Evolutionary conservation across 2,113 vertebrate species (phyloP), one percentile per base, ranked within the genome.

Genomic region (Antennarius striatus): DNA sequence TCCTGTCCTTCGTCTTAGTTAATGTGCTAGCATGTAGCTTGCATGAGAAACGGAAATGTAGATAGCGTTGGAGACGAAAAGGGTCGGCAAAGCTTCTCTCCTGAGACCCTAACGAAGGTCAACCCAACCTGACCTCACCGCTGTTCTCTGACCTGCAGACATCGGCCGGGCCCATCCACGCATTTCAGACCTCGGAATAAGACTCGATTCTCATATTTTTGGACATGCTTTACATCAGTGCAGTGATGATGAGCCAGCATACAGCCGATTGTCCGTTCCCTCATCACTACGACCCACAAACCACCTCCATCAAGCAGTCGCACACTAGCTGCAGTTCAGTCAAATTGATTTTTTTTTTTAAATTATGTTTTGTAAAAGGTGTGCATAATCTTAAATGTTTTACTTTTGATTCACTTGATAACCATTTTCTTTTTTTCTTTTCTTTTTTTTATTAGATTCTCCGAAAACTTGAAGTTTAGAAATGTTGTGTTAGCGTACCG

Each of bases 1-100:
- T 90, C 85, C 84, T 83, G 86, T 91, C 77, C 63, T 82, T 86
- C 57, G 84, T 90, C 82, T 77, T 89, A 83, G 81, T 85, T 84
- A 73, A 75, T 88, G 86, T 87, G 86, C 86, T 86, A 88, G 90
- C 90, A 91, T 91, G 90, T 88, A 86, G 87, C 80, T 88, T 91
- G 90, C 90, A 90, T 91, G 90, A 89, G 81, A 77, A 81, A 79
- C n/a, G 59, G 77, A 72, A 83, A 57, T 85, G 88, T 87, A 91
- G 82, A 84, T 85, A 88, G 71, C 39, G 73, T 56, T 28, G 71
- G 75, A 77, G 73, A 63, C 49, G 57, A 77, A 43, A 51, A 64
- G 77, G 15, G 52, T 43, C 22, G 73, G 75, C 83, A 28, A 28
- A 66, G 72, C 71, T 57, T 4, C 45, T 75, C 65, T 67, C 56